Conservation (phyloP, 1,140 invertebrate genomes). For the Diachasma alloeum region DNA sequence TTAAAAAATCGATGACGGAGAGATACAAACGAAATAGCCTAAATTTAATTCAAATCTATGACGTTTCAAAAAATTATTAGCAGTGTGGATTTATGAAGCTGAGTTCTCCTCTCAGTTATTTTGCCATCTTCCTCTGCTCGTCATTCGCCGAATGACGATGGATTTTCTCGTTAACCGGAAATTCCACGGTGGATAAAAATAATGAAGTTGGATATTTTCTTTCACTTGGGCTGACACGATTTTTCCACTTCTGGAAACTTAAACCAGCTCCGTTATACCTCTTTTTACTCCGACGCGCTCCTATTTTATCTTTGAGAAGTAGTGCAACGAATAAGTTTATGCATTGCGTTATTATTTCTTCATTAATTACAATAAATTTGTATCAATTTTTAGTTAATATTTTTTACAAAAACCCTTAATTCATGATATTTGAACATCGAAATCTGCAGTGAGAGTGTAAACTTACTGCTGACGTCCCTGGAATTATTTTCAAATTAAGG, state of each 20-base stretch:
- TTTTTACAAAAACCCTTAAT: not conserved
- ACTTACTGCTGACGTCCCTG: no score
- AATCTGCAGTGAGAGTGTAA: no score
- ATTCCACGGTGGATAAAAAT: not conserved
- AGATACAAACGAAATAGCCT: no score
- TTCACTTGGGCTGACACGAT: not conserved
- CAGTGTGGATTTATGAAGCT: no score
- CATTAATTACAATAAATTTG: not conserved
- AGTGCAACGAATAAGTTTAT: not conserved
- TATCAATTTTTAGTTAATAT: no score
- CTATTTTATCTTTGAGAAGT: not conserved
- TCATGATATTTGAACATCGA: no score
- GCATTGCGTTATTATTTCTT: not conserved
- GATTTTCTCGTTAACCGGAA: not conserved
- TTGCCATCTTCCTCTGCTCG: no score
- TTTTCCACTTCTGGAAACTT: not conserved
- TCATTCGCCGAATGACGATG: not conserved
- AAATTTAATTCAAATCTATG: no score
- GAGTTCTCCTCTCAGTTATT: no score
- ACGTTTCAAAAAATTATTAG: no score
- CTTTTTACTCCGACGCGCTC: not conserved
- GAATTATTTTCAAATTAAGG: no score
- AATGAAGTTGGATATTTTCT: not conserved
- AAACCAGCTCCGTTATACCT: not conserved
- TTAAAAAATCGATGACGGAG: no score